A percentile compares a stretch with the other conserved stretches of the same genome.
phyloP scores from a whole-genome alignment of 2,113 vertebrate genomes.

The Calypte anna region DNA sequence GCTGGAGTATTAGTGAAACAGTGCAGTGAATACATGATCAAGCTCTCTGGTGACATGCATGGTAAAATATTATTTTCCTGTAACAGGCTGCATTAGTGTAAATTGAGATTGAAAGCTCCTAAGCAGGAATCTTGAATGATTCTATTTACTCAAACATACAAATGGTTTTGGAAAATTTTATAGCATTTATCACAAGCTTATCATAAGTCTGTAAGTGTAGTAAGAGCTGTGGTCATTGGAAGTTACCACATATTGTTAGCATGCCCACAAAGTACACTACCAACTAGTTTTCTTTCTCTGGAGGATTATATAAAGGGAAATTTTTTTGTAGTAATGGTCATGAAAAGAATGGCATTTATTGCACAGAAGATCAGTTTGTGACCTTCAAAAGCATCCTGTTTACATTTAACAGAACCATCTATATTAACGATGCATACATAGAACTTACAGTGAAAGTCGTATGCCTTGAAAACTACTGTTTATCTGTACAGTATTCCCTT shows the following conservation, averaged over 20 bases:
- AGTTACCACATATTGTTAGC: neutral
- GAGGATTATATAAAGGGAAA: neutral
- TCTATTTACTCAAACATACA: no score
- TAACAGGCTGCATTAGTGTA: no score
- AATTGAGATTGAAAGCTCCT: no score
- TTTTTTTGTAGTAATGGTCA: neutral
- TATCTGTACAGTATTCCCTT: neutral
- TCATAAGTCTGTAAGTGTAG: neutral
- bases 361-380: neutral
- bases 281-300: neutral
- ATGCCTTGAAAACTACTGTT: neutral
- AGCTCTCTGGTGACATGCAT: no score
- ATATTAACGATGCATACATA: neutral
- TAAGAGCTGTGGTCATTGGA: neutral
- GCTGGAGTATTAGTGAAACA: no score
- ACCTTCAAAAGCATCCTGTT: neutral
- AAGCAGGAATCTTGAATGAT: no score
- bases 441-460: neutral
- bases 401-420: neutral
- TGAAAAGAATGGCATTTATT: neutral
- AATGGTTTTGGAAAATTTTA: neutral
- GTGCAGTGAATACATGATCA: no score
- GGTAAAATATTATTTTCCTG: no score
- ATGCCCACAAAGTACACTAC: neutral
- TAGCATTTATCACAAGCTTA: neutral